These are phyloP conservation scores for Probosciger aterrimus DNA, from an alignment of 2,113 vertebrate genomes.

Conservation along the genomic window DNA sequence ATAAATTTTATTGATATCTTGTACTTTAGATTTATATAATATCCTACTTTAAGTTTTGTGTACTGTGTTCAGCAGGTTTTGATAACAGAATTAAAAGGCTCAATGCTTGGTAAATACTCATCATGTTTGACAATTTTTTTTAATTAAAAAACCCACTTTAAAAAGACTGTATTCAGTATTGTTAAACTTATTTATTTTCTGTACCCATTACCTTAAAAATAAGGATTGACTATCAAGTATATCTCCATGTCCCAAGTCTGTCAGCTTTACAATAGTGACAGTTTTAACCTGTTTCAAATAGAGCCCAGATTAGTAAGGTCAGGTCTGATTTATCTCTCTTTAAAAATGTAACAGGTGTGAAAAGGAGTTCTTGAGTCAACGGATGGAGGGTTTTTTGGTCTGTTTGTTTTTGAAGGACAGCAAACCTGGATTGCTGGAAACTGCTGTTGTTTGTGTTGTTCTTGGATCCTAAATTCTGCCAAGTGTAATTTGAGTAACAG, in stretches of 20 bases:
- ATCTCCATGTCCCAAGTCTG: background rate
- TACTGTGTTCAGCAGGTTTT: constrained; percentile 1
- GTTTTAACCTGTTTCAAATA: background rate
- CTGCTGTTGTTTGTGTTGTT: background rate
- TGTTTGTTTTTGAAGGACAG: background rate
- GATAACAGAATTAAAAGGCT: background rate
- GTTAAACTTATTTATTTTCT: background rate
- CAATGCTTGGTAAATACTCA: constrained; percentile 51
- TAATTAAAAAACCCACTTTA: background rate
- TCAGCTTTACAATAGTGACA: background rate
- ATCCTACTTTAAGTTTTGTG: background rate
- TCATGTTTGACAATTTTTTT: background rate
- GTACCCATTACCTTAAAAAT: background rate
- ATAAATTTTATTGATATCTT: constrained; percentile 16
- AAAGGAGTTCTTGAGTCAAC: background rate
- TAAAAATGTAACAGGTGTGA: background rate
- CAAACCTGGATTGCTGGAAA: background rate
- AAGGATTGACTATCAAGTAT: background rate
- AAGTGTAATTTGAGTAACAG: background rate
- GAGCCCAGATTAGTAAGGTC: background rate
- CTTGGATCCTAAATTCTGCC: background rate
- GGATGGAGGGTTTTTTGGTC: background rate
- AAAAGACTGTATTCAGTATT: background rate
- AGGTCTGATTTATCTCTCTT: background rate
- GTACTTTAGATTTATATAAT: constrained; percentile 48